Evolutionary conservation across 1,140 invertebrate genomes (phyloP).

Genomic region (Euura saliciscinereae): DNA sequence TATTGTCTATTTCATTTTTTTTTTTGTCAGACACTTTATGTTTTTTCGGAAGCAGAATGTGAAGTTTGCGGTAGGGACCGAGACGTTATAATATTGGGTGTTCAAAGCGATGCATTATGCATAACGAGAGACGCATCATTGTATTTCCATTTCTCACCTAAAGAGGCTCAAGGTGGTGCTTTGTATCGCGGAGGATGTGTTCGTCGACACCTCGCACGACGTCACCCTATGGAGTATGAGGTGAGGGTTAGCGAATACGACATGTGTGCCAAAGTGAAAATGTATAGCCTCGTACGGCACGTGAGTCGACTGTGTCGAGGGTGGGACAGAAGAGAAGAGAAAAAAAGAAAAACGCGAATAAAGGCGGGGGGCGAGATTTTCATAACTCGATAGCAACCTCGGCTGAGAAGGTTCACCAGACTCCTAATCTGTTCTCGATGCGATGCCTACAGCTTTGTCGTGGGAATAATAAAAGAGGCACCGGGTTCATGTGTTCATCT

Average conservation of each 20-base stretch:
- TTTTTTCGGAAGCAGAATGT: no score
- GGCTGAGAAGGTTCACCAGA: conserved; percentile 6
- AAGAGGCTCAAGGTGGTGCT: conserved; percentile 11
- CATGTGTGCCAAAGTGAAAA: conserved; percentile 63
- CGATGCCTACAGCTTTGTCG: conserved; percentile 21
- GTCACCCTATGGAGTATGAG: neutral
- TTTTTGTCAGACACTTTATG: no score
- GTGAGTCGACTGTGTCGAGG: conserved; percentile 50
- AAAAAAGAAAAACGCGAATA: conserved; percentile 20
- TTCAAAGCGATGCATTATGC: conserved; percentile 47
- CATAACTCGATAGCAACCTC: conserved; percentile 42
- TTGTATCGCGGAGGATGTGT: neutral
- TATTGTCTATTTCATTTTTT: no score
- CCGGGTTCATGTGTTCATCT: no score
- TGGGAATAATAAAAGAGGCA: neutral
- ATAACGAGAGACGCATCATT: conserved; percentile 51
- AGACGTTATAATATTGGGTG: neutral
- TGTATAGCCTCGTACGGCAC: conserved; percentile 50
- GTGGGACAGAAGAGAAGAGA: conserved; percentile 19
- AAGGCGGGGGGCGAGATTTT: conserved; percentile 39
- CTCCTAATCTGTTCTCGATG: conserved; percentile 52
- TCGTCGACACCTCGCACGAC: no score
- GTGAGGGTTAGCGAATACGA: conserved; percentile 32
- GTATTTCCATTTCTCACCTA: conserved; percentile 49
- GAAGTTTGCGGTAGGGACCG: neutral